phyloP scores from a whole-genome alignment of 2,113 vertebrate genomes.

The Eolophus roseicapilla region DNA sequence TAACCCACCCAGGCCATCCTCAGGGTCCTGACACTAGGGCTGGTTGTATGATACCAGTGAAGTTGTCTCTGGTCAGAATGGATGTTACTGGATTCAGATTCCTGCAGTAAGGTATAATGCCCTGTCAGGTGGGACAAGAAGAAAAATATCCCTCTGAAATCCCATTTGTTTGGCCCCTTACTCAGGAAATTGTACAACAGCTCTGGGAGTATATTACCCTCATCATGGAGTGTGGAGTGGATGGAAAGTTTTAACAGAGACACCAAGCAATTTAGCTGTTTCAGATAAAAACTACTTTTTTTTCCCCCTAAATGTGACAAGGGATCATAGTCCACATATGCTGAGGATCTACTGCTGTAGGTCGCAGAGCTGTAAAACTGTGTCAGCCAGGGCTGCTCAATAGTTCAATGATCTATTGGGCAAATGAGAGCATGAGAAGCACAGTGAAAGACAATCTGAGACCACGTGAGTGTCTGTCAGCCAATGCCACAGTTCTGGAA shows the following conservation, averaged over 20 bases:
- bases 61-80: neutral
- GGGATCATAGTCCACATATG: neutral
- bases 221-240: neutral
- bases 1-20: neutral
- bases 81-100: slow-evolving; percentile 16
- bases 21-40: neutral
- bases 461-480: neutral
- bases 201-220: neutral
- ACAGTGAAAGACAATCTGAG: slow-evolving; percentile 17
- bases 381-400: slow-evolving; percentile 28
- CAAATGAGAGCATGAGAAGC: neutral
- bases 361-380: slow-evolving; percentile 14
- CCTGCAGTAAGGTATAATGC: neutral
- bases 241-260: neutral
- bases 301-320: neutral
- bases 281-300: neutral
- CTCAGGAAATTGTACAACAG: neutral
- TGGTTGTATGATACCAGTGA: neutral
- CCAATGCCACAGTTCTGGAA: neutral
- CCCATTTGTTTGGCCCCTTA: neutral
- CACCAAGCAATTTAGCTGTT: neutral
- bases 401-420: slow-evolving; percentile 25
- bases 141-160: slow-evolving; percentile 14
- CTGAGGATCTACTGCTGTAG: neutral
- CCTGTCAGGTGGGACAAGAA: slow-evolving; percentile 36